phyloP scores from a whole-genome alignment of 1,140 invertebrate species.

The Drosophila ercepeae region DNA sequence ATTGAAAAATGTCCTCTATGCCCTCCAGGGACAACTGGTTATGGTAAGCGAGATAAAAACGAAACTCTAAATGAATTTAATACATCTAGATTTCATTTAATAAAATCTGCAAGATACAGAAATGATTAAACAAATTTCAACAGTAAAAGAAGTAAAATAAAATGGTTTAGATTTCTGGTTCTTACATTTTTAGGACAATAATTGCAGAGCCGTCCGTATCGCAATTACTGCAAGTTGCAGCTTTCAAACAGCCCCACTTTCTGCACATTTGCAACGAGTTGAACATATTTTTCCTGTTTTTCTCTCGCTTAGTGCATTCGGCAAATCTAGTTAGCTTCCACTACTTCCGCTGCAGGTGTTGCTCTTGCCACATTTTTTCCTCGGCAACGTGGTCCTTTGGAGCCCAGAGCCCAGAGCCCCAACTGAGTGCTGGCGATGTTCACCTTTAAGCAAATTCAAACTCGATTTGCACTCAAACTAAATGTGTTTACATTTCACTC shows the following conservation, averaged over 20 bases:
- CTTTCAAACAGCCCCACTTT: background rate
- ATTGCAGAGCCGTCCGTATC: no score
- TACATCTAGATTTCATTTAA: background rate
- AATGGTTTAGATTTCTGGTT: no score
- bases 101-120: no score
- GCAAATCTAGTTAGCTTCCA: slow-evolving; percentile 51
- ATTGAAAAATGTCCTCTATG: slow-evolving; percentile 1
- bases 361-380: slow-evolving; percentile 16
- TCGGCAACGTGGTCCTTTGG: background rate
- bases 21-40: background rate
- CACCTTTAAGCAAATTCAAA: slow-evolving; percentile 75
- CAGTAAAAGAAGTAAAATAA: no score
- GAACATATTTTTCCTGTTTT: slow-evolving; percentile 10
- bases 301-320: slow-evolving; percentile 50
- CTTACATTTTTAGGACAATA: no score
- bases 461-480: slow-evolving; percentile 77
- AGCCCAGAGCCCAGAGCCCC: no score
- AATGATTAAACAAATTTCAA: no score
- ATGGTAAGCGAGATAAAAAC: background rate
- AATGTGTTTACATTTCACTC: slow-evolving; percentile 76
- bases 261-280: background rate
- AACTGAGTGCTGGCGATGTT: slow-evolving; percentile 8
- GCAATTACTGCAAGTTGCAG: no score
- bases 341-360: slow-evolving; percentile 12
- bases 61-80: no score